Conservation (phyloP, 30 jellyfish, hydroid and myxozoan genomes). For the Nemopilema nomurai region DNA sequence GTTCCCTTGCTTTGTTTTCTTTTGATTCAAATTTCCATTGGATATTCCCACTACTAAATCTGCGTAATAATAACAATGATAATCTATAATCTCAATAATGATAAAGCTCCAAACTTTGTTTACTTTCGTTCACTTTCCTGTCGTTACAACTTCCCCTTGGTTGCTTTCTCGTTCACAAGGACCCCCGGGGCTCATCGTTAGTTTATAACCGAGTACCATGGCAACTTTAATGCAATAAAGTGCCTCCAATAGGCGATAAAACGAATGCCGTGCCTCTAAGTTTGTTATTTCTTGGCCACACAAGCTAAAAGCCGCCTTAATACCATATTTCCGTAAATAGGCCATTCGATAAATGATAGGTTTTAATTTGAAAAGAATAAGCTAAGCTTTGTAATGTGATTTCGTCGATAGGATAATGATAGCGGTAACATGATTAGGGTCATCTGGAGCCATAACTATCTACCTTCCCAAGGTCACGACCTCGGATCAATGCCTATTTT, state of each 20-base stretch:
- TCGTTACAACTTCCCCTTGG: too few species aligned
- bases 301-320: neutral
- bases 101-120: too few species aligned
- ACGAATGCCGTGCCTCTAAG: neutral
- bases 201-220: neutral
- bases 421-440: neutral
- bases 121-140: too few species aligned
- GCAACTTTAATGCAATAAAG: neutral
- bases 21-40: too few species aligned
- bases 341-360: neutral
- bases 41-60: too few species aligned
- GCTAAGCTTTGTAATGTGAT: neutral
- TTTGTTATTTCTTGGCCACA: neutral
- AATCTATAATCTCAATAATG: too few species aligned
- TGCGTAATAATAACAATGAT: too few species aligned
- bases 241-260: neutral
- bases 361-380: neutral
- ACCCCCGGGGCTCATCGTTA: neutral
- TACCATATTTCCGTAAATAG: neutral
- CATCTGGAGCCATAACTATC: neutral
- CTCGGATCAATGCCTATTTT: neutral
- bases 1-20: too few species aligned
- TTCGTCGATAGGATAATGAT: neutral
- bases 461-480: neutral
- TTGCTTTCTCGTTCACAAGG: neutral